These are phyloP conservation scores for Canis aureus DNA, from an alignment of 2,113 vertebrate species.

Conservation along the genomic window DNA sequence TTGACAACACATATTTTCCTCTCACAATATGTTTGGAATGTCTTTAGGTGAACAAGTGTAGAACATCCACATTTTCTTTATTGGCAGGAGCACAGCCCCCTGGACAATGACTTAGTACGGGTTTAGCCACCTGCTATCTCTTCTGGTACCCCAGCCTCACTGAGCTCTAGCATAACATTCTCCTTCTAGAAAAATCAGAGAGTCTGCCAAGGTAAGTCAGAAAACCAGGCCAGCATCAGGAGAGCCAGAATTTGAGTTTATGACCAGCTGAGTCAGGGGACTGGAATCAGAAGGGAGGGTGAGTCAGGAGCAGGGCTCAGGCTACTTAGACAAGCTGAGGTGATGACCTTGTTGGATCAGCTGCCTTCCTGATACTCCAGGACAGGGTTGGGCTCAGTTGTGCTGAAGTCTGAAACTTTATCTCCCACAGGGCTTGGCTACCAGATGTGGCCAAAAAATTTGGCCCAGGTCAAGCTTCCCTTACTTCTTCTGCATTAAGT, in stretches of 20 bases:
- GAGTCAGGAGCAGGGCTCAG: neutral
- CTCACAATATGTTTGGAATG: neutral
- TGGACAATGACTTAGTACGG: neutral
- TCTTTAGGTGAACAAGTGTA: neutral
- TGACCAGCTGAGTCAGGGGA: constrained; percentile 48
- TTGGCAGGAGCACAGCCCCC: neutral
- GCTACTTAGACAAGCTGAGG: neutral
- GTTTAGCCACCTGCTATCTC: neutral
- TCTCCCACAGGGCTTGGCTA: neutral
- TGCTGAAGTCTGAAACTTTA: neutral
- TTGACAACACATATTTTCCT: neutral
- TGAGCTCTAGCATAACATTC: neutral
- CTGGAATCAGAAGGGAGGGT: constrained; percentile 35
- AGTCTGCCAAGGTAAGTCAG: constrained; percentile 31
- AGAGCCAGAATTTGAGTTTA: constrained; percentile 1
- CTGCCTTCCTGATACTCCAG: neutral
- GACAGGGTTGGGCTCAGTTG: neutral
- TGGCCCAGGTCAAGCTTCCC: neutral
- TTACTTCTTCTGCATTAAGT: neutral
- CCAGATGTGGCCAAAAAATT: neutral
- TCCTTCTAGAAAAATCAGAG: constrained; percentile 29
- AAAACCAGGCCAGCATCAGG: neutral
- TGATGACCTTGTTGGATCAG: constrained; percentile 15
- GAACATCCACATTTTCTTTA: neutral
- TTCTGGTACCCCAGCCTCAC: neutral